Evolutionary conservation across 2,888 invertebrate genomes (phyloP).

Genomic region (Caenorhabditis doughertyi): DNA sequence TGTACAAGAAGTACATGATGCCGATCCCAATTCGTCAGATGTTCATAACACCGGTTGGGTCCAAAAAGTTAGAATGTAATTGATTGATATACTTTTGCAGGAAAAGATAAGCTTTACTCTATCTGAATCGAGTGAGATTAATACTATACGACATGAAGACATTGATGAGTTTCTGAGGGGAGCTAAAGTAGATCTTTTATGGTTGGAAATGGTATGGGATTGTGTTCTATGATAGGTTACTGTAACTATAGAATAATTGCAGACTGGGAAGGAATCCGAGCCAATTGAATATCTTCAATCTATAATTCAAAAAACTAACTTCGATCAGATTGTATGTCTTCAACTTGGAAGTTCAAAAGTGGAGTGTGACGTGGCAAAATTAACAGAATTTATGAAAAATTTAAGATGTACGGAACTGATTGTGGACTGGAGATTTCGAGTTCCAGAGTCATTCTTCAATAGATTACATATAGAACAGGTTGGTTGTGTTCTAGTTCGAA

Average conservation of each 20-base stretch:
- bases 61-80: background rate
- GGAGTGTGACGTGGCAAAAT: slow-evolving; percentile 27
- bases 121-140: slow-evolving; percentile 26
- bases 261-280: slow-evolving; percentile 16
- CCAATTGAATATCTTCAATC: slow-evolving; percentile 22
- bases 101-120: slow-evolving; percentile 42
- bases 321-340: slow-evolving; percentile 14
- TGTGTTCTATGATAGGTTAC: background rate
- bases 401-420: slow-evolving; percentile 27
- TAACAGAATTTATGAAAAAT: slow-evolving; percentile 4
- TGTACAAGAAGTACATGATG: slow-evolving; percentile 34
- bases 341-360: slow-evolving; percentile 41
- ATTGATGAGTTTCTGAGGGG: slow-evolving; percentile 23
- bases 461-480: slow-evolving; percentile 3
- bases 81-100: slow-evolving; percentile 6
- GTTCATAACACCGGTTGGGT: slow-evolving; percentile 34
- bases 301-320: slow-evolving; percentile 3
- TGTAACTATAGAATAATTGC: background rate
- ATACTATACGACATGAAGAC: slow-evolving; percentile 22
- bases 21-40: slow-evolving; percentile 52
- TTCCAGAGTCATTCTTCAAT: slow-evolving; percentile 43
- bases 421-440: slow-evolving; percentile 40
- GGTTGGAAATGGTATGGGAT: slow-evolving; percentile 36
- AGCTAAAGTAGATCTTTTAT: slow-evolving; percentile 32
- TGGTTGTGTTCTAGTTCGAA: no score